A percentile compares a stretch with the other conserved stretches of the same genome.
These are phyloP conservation scores for Casuarius casuarius DNA, from an alignment of 2,113 vertebrate species.

Conservation along the genomic window DNA sequence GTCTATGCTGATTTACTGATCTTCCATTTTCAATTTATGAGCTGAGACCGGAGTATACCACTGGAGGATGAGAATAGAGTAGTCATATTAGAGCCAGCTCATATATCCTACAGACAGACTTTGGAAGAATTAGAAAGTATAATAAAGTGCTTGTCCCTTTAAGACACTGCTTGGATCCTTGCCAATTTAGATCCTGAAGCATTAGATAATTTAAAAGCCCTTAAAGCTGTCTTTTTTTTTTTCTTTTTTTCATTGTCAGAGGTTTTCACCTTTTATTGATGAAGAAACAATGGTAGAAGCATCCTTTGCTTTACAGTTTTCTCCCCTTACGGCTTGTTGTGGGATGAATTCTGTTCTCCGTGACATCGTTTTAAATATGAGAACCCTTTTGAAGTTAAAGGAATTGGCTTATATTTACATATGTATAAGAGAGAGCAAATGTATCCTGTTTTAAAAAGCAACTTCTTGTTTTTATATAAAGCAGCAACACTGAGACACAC, in stretches of 20 bases:
- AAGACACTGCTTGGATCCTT: constrained; percentile 78
- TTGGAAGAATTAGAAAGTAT: constrained; percentile 87
- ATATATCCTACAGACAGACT: constrained; percentile 88
- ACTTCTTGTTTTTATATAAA: neutral
- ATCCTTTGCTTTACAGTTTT: constrained; percentile 69
- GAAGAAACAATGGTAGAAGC: constrained; percentile 70
- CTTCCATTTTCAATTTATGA: constrained; percentile 87
- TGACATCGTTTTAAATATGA: neutral
- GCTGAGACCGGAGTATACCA: constrained; percentile 84
- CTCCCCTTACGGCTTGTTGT: constrained; percentile 39
- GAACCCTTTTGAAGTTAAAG: neutral
- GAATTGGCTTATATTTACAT: neutral
- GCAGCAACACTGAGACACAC: neutral
- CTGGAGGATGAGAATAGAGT: constrained; percentile 85
- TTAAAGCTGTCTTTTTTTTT: constrained; percentile 76
- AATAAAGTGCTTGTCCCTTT: constrained; percentile 85
- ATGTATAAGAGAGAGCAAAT: neutral
- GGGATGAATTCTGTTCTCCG: neutral
- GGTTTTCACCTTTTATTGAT: constrained; percentile 77
- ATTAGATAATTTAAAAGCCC: constrained; percentile 83
- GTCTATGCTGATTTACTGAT: constrained; percentile 83
- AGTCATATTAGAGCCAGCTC: constrained; percentile 86
- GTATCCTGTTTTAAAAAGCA: neutral
- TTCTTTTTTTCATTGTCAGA: neutral
- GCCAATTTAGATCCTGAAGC: constrained; percentile 78